Evolutionary conservation across 1,140 invertebrate genomes (phyloP).

Genomic region (Cepaea nemoralis): DNA sequence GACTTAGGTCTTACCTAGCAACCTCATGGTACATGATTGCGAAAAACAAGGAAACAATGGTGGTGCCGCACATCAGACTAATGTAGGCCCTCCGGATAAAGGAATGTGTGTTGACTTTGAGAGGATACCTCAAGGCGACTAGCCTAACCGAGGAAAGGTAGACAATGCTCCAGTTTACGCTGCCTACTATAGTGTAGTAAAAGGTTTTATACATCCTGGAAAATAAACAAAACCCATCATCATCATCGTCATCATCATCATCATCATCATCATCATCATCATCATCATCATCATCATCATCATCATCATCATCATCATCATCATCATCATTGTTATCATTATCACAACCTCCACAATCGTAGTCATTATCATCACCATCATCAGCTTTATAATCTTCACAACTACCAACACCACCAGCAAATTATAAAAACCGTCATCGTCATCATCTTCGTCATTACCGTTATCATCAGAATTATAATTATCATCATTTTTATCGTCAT

Average conservation of each 20-base stretch:
- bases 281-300: constrained; percentile 4
- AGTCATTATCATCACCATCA: background rate
- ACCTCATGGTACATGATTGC: background rate
- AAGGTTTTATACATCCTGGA: background rate
- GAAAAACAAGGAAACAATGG: background rate
- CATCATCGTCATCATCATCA: background rate
- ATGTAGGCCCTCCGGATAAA: background rate
- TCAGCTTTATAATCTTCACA: background rate
- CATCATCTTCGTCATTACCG: too few relatives aligned
- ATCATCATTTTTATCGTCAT: too few relatives aligned
- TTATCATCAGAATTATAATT: too few relatives aligned
- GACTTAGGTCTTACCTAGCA: background rate
- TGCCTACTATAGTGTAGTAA: background rate
- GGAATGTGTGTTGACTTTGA: background rate
- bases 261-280: too few relatives aligned
- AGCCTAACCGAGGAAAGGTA: background rate
- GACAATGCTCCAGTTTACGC: background rate
- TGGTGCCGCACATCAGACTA: background rate
- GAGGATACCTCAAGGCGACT: background rate
- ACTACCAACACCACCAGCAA: too few relatives aligned
- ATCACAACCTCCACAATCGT: too few relatives aligned
- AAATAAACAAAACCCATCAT: background rate
- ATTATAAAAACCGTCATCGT: too few relatives aligned
- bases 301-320: background rate
- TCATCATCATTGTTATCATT: too few relatives aligned